phyloP scores from a whole-genome alignment of 1,140 invertebrate genomes.

The Spodoptera frugiperda region DNA sequence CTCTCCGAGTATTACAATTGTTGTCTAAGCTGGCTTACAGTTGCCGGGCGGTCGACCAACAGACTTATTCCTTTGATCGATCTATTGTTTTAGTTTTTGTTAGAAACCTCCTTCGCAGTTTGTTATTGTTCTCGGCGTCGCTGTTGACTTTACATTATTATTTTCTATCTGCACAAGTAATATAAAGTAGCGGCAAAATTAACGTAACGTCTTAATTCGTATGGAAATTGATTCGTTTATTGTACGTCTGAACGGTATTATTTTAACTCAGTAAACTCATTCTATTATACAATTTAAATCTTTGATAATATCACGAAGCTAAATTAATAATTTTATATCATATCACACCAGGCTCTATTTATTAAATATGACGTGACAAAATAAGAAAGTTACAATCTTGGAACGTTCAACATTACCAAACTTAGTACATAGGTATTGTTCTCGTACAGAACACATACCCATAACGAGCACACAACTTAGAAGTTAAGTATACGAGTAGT shows the following conservation, averaged over 20 bases:
- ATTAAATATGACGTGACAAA: no score
- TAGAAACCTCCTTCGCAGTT: slow-evolving; percentile 10
- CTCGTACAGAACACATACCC: no score
- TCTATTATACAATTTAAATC: background rate
- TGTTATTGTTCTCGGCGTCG: background rate
- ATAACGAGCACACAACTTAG: no score
- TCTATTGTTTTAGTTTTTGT: slow-evolving; percentile 45
- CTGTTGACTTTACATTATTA: background rate
- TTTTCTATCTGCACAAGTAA: background rate
- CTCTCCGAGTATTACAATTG: slow-evolving; percentile 19
- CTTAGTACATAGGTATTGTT: no score
- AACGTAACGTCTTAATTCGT: background rate
- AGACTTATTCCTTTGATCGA: slow-evolving; percentile 37
- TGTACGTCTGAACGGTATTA: background rate
- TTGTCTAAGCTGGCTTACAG: slow-evolving; percentile 39
- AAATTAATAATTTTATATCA: no score
- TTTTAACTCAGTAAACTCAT: background rate
- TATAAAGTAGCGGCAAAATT: background rate
- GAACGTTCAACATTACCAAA: no score
- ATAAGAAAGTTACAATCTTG: no score
- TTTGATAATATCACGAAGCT: background rate
- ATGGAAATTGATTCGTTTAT: slow-evolving; percentile 9
- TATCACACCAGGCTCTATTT: background rate
- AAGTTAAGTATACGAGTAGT: no score
- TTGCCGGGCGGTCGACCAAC: background rate